Evolutionary conservation across 2,797 vertebrate genomes (phyloP).

Genomic region (Cynopterus sphinx): DNA sequence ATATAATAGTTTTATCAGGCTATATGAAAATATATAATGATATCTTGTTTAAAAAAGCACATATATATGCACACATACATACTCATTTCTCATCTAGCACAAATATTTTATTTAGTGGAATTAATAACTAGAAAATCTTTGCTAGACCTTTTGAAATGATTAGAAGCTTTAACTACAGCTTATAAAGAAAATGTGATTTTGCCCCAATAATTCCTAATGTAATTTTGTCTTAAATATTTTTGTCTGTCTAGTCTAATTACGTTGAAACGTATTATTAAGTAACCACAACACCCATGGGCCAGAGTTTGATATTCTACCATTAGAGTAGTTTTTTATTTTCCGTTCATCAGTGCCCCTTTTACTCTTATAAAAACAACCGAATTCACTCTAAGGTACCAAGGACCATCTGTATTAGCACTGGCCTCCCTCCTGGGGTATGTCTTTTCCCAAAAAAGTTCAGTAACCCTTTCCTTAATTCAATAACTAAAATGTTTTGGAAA

Average conservation of each 20-base stretch:
- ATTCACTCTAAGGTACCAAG: background rate
- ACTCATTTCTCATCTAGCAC: background rate
- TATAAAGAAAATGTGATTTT: slow-evolving; percentile 15
- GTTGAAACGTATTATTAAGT: background rate
- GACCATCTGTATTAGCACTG: background rate
- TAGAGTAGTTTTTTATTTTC: background rate
- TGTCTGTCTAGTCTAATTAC: background rate
- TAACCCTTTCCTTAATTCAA: slow-evolving; percentile 11
- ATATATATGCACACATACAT: background rate
- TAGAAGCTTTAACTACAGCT: background rate
- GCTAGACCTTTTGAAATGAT: background rate
- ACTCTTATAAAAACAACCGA: background rate
- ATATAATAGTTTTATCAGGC: background rate
- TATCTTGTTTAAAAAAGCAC: background rate
- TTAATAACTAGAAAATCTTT: background rate
- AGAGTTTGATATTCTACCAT: background rate
- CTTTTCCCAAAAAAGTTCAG: background rate
- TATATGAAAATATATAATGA: background rate
- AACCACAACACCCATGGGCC: background rate
- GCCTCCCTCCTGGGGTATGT: background rate
- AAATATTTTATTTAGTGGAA: slow-evolving; percentile 20
- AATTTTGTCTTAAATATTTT: slow-evolving; percentile 27
- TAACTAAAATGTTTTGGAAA: background rate
- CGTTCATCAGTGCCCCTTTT: background rate
- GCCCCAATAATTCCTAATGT: background rate